Percentiles rank a stretch among this genome's conserved stretches.
Conservation (phyloP, 92 coral and sea anemone species). For the Epizoanthus ramosus region DNA sequence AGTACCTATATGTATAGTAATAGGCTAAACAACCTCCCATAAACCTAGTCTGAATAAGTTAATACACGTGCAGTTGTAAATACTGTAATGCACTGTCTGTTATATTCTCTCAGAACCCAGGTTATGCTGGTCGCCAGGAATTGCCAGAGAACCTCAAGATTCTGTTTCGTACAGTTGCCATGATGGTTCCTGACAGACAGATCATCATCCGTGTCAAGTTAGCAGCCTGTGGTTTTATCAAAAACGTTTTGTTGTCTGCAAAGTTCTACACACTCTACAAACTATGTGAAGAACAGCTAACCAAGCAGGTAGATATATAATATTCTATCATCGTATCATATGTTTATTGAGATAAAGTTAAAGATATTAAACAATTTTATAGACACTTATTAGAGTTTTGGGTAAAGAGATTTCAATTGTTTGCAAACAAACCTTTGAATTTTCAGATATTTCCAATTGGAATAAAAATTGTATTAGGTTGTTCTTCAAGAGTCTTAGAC, state of each 20-base stretch:
- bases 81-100: background rate
- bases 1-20: too few species aligned
- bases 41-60: too few species aligned
- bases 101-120: conserved; percentile 78
- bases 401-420: too few species aligned
- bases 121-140: conserved; percentile 99
- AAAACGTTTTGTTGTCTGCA: conserved; percentile 82
- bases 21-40: too few species aligned
- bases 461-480: too few species aligned
- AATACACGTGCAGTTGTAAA: background rate
- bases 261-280: conserved; percentile 97
- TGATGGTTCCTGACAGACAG: conserved; percentile 99
- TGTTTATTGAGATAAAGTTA: background rate
- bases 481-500: too few species aligned
- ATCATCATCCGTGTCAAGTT: conserved; percentile 97
- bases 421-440: too few species aligned
- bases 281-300: conserved; percentile 97
- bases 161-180: conserved; percentile 97
- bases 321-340: background rate
- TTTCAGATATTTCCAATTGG: too few species aligned
- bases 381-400: too few species aligned
- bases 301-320: conserved; percentile 79
- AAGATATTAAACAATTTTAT: background rate
- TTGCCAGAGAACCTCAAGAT: conserved; percentile 98
- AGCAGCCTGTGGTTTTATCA: conserved; percentile 94